These are phyloP conservation scores for Hemitrygon akajei DNA, from an alignment of 2,797 vertebrate species.

Conservation along the genomic window DNA sequence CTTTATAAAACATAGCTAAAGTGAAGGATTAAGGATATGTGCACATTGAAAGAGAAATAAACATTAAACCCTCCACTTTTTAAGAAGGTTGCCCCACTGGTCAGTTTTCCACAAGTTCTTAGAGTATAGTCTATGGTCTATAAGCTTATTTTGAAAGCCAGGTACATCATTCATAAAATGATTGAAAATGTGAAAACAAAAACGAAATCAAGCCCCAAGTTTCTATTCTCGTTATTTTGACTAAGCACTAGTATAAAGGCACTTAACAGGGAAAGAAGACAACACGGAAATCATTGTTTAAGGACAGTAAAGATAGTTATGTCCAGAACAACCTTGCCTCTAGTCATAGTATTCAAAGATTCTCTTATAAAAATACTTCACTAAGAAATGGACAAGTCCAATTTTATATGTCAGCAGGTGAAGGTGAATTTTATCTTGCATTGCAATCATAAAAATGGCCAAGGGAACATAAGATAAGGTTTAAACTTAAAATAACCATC, in stretches of 20 bases:
- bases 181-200: too few relatives aligned
- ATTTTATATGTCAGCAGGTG: not conserved
- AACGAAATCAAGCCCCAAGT: too few relatives aligned
- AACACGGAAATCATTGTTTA: not conserved
- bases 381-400: not conserved
- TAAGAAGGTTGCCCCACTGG: too few relatives aligned
- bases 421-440: not conserved
- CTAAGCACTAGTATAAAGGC: not conserved
- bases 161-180: too few relatives aligned
- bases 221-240: not conserved
- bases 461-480: not conserved
- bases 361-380: not conserved
- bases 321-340: not conserved
- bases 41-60: too few relatives aligned
- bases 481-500: not conserved
- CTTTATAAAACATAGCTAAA: too few relatives aligned
- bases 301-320: not conserved
- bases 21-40: too few relatives aligned
- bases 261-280: not conserved
- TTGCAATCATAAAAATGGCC: not conserved
- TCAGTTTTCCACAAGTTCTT: too few relatives aligned
- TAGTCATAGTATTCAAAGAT: not conserved
- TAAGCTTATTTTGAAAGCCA: too few relatives aligned
- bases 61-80: too few relatives aligned
- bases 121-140: too few relatives aligned